Percentiles rank a stretch among this genome's conserved stretches.
Evolutionary conservation across 2,888 invertebrate species (phyloP).

Genomic region (Willowsia nigromaculata): DNA sequence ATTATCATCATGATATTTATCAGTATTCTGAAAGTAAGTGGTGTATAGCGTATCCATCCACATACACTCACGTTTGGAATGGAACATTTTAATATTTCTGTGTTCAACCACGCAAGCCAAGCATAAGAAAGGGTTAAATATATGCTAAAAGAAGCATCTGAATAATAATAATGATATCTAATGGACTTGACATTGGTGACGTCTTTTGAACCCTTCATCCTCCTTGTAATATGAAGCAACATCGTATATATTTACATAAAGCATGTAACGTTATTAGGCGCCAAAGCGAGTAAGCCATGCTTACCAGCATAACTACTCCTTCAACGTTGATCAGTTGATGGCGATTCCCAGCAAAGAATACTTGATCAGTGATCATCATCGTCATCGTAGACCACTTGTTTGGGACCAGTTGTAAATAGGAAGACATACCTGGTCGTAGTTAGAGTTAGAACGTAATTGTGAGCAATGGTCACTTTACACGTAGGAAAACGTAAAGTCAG

Average conservation of each 20-base stretch:
- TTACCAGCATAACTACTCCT: not conserved
- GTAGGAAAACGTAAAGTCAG: not conserved
- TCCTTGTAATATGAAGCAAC: conserved; percentile 32
- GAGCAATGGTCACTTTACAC: not conserved
- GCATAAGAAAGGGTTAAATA: conserved; percentile 67
- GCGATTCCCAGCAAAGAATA: not conserved
- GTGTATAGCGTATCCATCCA: conserved; percentile 8
- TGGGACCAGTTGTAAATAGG: conserved; percentile 19
- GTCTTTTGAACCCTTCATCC: conserved; percentile 75
- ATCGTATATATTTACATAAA: conserved; percentile 46
- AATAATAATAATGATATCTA: conserved; percentile 67
- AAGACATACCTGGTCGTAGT: not conserved
- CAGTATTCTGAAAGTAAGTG: conserved; percentile 10
- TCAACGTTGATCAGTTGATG: not conserved
- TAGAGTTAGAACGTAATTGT: not conserved
- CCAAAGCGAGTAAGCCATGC: not conserved
- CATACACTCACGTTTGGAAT: not conserved
- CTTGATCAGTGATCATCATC: conserved; percentile 12
- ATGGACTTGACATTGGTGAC: conserved; percentile 77
- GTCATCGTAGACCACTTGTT: conserved; percentile 16
- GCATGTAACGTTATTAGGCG: conserved; percentile 12
- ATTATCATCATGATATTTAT: conserved; percentile 53
- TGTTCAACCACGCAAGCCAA: conserved; percentile 20
- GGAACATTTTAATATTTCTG: not conserved
- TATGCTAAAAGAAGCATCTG: conserved; percentile 59